Base-by-base conservation (phyloP, 64 coral and sea anemone genomes). In the Cladopsammia gracilis region DNA sequence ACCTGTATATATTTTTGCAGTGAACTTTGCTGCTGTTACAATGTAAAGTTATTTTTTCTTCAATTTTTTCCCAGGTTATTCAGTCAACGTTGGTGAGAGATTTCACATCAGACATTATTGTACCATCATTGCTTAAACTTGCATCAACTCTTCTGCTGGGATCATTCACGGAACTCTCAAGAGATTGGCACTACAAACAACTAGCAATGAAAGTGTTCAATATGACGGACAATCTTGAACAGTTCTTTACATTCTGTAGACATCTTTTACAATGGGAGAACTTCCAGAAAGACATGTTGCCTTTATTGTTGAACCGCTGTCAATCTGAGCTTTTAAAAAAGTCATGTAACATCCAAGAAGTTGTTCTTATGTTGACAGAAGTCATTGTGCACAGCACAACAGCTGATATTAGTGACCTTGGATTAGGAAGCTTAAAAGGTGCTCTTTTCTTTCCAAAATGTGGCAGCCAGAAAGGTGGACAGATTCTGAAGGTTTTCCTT, bases 391-490 rank as follows among this genome's bases (percentile, higher is more conserved):
- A 53, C 25, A 67, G 14, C 43, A 24, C 64, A 9, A 58, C 73
- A 7, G 42, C 48, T 19, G 59, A 85, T 65, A 54, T 42, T 22
- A 52, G 75, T 92, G 78, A 54, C n/a, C 77, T 81, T 44, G 72
- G 81, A 22, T n/a, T 92, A 34, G 54, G 5, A 18, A 49, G 66
- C 15, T 82, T 68, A 44, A 72, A 92, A 77, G 86, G 67, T 11
- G 11, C 57, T n/a, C 23, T 88, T n/a, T 93, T 71, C 62, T 93
- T 96, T 62, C 89, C 89, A 10, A 96, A 93, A 25, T 82, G 65
- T 66, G 90, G 74, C 13, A 73, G 85, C 1, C 92, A 89, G 18
- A n/a, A 58, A 46, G 76, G 95, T 23, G 52, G 22, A 59, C 56
- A 79, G 92, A 94, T 94, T 48, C 56, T 83, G 18, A 13, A 71